Evolutionary conservation across 2,888 invertebrate genomes (phyloP).

Genomic region (Molorchus minor): DNA sequence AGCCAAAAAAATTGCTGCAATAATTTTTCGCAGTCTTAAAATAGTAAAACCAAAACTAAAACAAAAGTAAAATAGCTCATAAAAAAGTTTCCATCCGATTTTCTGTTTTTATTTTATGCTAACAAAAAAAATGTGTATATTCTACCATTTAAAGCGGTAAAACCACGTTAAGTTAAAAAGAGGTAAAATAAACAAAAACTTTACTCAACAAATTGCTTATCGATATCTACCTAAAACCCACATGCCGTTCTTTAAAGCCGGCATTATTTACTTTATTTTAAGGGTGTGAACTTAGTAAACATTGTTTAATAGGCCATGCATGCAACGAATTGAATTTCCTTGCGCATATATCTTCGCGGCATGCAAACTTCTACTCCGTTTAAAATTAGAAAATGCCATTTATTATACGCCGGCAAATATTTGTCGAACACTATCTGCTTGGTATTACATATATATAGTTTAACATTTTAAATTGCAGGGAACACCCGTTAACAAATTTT

Average conservation of each 20-base stretch:
- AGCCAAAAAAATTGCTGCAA: no score
- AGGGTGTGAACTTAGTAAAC: constrained; percentile 56
- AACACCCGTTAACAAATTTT: constrained; percentile 22
- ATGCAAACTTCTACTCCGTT: constrained; percentile 50
- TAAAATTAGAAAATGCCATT: constrained; percentile 40
- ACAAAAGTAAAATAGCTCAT: no score
- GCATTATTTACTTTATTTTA: constrained; percentile 51
- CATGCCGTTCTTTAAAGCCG: constrained; percentile 26
- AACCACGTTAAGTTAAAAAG: constrained; percentile 18
- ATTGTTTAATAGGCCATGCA: constrained; percentile 57
- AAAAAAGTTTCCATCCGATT: no score
- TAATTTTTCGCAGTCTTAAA: no score
- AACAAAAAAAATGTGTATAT: no score
- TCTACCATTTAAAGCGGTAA: background rate
- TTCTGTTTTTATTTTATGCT: no score
- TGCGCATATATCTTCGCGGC: constrained; percentile 52
- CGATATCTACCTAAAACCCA: constrained; percentile 36
- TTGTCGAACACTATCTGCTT: constrained; percentile 14
- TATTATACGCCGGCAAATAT: constrained; percentile 26
- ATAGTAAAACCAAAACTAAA: no score
- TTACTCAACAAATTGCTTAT: constrained; percentile 35
- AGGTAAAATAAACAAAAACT: constrained; percentile 26
- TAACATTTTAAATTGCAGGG: constrained; percentile 25
- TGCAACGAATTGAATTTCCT: constrained; percentile 56
- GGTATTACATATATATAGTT: constrained; percentile 20